These are phyloP conservation scores for Bombus cullumanus DNA, from an alignment of 1,140 invertebrate genomes.

Conservation along the genomic window DNA sequence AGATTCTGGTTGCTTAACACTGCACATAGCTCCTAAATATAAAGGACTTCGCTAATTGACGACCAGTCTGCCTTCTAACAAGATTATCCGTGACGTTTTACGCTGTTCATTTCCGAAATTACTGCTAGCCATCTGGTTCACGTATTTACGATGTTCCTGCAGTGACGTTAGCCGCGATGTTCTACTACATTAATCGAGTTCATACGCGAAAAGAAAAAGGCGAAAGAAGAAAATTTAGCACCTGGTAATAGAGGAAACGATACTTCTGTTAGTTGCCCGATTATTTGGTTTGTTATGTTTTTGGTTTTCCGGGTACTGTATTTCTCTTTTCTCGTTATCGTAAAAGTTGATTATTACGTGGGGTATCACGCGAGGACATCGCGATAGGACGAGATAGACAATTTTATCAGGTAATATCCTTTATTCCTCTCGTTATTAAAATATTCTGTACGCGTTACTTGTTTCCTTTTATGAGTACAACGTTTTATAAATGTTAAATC, in stretches of 20 bases:
- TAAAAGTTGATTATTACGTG: neutral
- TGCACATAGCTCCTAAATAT: neutral
- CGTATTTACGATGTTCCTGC: conserved; percentile 57
- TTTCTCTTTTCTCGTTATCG: neutral
- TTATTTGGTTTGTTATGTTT: neutral
- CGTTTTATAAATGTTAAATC: neutral
- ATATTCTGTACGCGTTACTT: neutral
- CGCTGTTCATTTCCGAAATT: conserved; percentile 53
- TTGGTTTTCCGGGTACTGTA: too few species aligned
- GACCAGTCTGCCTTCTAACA: conserved; percentile 32
- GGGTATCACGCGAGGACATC: neutral
- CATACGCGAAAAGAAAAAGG: neutral
- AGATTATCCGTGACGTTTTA: conserved; percentile 41
- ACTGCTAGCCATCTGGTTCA: conserved; percentile 52
- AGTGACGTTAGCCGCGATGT: conserved; percentile 13
- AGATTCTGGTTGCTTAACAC: neutral
- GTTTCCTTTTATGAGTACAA: neutral
- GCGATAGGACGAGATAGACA: neutral
- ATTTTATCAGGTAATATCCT: neutral
- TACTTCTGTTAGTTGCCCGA: neutral
- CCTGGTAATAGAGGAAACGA: neutral
- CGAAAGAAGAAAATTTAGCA: conserved; percentile 5
- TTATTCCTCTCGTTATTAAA: neutral
- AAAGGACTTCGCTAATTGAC: conserved; percentile 30
- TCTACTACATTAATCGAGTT: conserved; percentile 39